A percentile compares a stretch with the other conserved stretches of the same genome.
Evolutionary conservation across 2,113 vertebrate species (phyloP).

Genomic region (Proteles cristata): DNA sequence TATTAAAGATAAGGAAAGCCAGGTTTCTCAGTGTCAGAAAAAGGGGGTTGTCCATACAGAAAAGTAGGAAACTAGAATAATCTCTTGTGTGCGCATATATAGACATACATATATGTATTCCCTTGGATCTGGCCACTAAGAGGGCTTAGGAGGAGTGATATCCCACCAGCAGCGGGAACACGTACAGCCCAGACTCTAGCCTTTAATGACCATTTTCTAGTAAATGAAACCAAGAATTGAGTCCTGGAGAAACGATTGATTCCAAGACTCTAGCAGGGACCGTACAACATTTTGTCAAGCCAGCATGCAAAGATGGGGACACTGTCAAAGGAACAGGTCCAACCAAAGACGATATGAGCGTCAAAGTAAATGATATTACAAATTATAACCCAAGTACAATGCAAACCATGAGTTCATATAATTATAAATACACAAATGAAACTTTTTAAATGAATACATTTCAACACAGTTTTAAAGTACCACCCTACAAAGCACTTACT

Average conservation of each 20-base stretch:
- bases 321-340: background rate
- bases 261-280: background rate
- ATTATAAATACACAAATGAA: background rate
- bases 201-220: background rate
- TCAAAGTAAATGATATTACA: background rate
- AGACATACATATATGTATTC: background rate
- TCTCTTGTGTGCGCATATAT: background rate
- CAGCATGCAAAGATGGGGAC: background rate
- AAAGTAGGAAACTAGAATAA: slow-evolving; percentile 10
- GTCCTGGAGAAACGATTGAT: background rate
- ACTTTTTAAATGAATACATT: background rate
- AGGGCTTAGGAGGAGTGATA: background rate
- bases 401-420: background rate
- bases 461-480: background rate
- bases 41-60: background rate
- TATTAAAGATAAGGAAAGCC: background rate
- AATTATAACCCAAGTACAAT: background rate
- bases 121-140: background rate
- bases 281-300: background rate
- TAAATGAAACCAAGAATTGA: background rate
- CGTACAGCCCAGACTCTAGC: background rate
- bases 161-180: background rate
- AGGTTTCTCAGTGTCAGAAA: background rate
- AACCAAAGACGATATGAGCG: background rate
- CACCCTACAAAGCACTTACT: background rate